Base-by-base conservation (phyloP, 2,888 invertebrate genomes). In the Arrhopalites spinosus region DNA sequence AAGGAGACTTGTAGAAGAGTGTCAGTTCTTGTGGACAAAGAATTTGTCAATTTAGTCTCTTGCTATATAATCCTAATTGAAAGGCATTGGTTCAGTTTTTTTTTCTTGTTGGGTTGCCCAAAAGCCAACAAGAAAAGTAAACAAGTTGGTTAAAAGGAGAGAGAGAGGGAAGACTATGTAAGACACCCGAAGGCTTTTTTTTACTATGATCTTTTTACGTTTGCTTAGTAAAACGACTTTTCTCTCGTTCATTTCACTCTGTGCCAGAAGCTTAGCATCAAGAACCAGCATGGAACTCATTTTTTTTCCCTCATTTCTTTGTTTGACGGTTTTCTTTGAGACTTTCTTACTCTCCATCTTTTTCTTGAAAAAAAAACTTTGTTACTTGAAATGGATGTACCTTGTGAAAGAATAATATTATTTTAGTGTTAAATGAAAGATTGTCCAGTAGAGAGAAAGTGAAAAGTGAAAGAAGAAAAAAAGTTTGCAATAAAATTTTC, bases 91-190 rank as follows among this genome's bases (percentile, higher is more conserved):
- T n/a, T n/a, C 17, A 15, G 17, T n/a, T n/a, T n/a, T n/a, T n/a
- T n/a, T n/a, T n/a, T n/a, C 15, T 50, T 50, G 50, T n/a, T 15
- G n/a, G 53, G 15, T 15, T 45, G 17, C 53, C 2, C 7, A 8
- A 20, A 23, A 56, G 53, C 7, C n/a, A 56, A 56, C 20, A n/a
- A 56, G 59, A 59, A 59, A 59, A 59, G 27, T 27, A 59, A 59
- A 59, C 59, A 59, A 50, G 59, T 59, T 59, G 25, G 25, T 59
- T 11, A n/a, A n/a, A n/a, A n/a, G 47, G 47, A 47, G 53, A 27
- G 59, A 27, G 13, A 2, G 59, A 15, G 25, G 15, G 27, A 59
- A 59, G 59, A 13, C 25, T 13, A 8, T 59, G 59, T 13, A 59
- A 59, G 59, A 59, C 59, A 59, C 59, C 59, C 25, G 25, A 25